A percentile compares a stretch with the other conserved stretches of the same genome.
These are phyloP conservation scores for Leptinotarsa tumamoca DNA, from an alignment of 2,888 invertebrate species.

Conservation along the genomic window DNA sequence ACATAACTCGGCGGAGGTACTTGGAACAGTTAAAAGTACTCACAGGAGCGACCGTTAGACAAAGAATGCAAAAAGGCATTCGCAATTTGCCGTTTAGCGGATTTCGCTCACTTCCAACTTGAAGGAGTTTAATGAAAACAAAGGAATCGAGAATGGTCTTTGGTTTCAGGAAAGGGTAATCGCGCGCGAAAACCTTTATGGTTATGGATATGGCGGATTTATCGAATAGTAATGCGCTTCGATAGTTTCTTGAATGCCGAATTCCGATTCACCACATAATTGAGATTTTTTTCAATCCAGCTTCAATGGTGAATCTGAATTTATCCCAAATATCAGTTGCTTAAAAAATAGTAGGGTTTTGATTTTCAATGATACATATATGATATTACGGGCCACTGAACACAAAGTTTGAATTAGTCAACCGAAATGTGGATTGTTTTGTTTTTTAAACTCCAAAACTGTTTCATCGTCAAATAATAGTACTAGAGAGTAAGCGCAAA, in stretches of 20 bases:
- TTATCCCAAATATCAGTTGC: too few species aligned
- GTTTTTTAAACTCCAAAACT: too few species aligned
- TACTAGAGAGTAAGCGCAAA: too few species aligned
- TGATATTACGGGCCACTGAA: too few species aligned
- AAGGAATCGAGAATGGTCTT: neutral
- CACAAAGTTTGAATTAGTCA: too few species aligned
- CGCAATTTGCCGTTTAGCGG: neutral
- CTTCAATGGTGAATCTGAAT: neutral
- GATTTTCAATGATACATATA: too few species aligned
- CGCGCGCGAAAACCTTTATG: conserved; percentile 1
- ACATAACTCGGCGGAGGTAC: conserved; percentile 1
- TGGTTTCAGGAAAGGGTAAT: neutral
- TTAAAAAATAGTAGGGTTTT: too few species aligned
- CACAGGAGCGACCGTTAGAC: neutral
- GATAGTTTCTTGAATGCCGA: neutral
- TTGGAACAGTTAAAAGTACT: neutral
- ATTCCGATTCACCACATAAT: neutral
- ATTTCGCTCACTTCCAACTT: neutral
- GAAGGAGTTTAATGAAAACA: conserved; percentile 8
- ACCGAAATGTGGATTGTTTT: too few species aligned
- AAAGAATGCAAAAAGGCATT: conserved; percentile 7
- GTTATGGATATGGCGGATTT: conserved; percentile 2
- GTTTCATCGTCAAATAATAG: too few species aligned
- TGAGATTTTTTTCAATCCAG: neutral
- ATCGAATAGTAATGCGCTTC: neutral